A percentile compares a stretch with the other conserved stretches of the same genome.
Evolutionary conservation across 2,888 invertebrate species (phyloP).

Genomic region (Desoria tigrina): DNA sequence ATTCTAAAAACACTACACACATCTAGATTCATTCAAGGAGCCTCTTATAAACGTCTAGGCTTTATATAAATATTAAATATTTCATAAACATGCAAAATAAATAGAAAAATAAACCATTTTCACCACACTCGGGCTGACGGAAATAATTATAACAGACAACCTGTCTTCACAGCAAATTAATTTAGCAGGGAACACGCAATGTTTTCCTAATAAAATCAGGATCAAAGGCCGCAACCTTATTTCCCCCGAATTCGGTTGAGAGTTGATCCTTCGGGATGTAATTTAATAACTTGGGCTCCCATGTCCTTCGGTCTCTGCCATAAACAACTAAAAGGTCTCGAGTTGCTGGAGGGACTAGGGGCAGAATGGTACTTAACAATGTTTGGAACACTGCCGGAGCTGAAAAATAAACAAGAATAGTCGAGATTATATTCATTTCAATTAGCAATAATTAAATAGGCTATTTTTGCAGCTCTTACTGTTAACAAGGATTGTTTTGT

Average conservation of each 20-base stretch:
- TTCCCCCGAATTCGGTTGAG: slow-evolving; percentile 23
- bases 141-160: no score
- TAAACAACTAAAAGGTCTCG: slow-evolving; percentile 29
- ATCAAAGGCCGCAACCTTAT: slow-evolving; percentile 7
- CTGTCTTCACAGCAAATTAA: neutral
- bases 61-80: no score
- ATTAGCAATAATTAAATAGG: neutral
- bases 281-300: slow-evolving; percentile 24
- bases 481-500: slow-evolving; percentile 32
- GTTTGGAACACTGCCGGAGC: neutral
- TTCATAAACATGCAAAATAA: no score
- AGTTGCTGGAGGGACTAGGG: slow-evolving; percentile 19
- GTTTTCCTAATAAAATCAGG: neutral
- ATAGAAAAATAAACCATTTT: no score
- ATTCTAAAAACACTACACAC: no score
- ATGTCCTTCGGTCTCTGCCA: slow-evolving; percentile 29
- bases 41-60: no score
- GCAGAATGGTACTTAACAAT: neutral
- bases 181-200: neutral
- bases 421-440: neutral
- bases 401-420: neutral
- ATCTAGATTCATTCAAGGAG: no score
- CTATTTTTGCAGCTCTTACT: slow-evolving; percentile 18
- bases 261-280: slow-evolving; percentile 29
- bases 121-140: no score